Evolutionary conservation across 2,888 invertebrate species (phyloP).

Genomic region (Nemurella pictetii): DNA sequence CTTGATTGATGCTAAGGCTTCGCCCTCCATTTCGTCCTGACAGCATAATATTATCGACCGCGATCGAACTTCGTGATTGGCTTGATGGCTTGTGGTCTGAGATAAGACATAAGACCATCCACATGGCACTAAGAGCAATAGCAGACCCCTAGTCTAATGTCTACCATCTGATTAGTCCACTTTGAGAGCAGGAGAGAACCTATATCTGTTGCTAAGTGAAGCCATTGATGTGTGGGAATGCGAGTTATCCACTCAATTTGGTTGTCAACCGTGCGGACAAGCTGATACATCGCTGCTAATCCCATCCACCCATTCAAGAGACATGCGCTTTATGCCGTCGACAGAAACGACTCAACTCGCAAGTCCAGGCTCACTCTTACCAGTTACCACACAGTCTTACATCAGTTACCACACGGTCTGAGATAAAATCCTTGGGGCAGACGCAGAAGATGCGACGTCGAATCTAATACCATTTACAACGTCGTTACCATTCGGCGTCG

Average conservation of each 20-base stretch:
- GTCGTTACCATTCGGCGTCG: neutral
- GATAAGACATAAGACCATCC: neutral
- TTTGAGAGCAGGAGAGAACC: neutral
- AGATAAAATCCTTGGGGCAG: neutral
- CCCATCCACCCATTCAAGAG: neutral
- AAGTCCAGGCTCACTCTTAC: neutral
- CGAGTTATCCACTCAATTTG: constrained; percentile 30
- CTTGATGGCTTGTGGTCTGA: neutral
- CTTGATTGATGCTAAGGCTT: neutral
- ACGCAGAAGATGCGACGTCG: neutral
- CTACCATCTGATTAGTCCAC: neutral
- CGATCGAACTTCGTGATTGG: neutral
- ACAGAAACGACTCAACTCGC: neutral
- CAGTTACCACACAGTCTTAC: neutral
- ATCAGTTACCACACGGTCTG: too few relatives aligned
- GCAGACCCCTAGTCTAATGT: neutral
- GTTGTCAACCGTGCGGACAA: constrained; percentile 20
- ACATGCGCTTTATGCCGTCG: neutral
- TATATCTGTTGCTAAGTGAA: constrained; percentile 19
- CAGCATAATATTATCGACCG: neutral
- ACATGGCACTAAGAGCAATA: neutral
- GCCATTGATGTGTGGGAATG: constrained; percentile 21
- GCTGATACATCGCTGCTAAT: constrained; percentile 30
- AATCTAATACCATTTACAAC: neutral
- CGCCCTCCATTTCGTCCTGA: neutral